Evolutionary conservation across 2,797 vertebrate species (phyloP).

Genomic region (Lagocephalus sceleratus): DNA sequence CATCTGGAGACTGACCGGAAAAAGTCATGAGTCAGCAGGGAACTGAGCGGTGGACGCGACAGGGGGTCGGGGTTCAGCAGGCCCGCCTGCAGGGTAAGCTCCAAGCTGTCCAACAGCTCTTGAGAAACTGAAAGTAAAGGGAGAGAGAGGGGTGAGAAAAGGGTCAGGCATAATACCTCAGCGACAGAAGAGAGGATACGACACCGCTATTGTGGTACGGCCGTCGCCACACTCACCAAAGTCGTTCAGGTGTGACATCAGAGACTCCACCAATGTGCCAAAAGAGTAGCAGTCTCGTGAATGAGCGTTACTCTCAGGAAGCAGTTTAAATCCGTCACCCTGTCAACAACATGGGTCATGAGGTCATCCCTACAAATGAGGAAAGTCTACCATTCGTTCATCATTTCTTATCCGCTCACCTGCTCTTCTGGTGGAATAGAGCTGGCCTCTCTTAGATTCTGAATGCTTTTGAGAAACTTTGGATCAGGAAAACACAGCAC

Average conservation of each 20-base stretch:
- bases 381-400: neutral
- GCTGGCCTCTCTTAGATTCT: slow-evolving; percentile 79
- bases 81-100: slow-evolving; percentile 79
- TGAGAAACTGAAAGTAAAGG: slow-evolving; percentile 64
- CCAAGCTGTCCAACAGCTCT: slow-evolving; percentile 78
- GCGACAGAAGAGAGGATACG: neutral
- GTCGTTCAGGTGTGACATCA: slow-evolving; percentile 79
- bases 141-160: too few species aligned
- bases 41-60: slow-evolving; percentile 80
- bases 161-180: neutral
- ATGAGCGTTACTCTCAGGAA: slow-evolving; percentile 83
- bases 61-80: slow-evolving; percentile 82
- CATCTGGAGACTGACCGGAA: slow-evolving; percentile 83
- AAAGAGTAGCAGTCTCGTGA: slow-evolving; percentile 91
- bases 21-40: slow-evolving; percentile 85
- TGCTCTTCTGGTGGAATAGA: slow-evolving; percentile 88
- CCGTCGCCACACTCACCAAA: slow-evolving; percentile 78
- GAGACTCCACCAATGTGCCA: slow-evolving; percentile 82
- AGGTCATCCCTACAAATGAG: neutral
- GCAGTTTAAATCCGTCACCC: slow-evolving; percentile 74
- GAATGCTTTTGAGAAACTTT: slow-evolving; percentile 86
- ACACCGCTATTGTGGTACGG: neutral
- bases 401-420: slow-evolving; percentile 54
- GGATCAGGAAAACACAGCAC: slow-evolving; percentile 14
- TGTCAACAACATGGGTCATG: slow-evolving; percentile 38